Conservation (phyloP, 2,113 vertebrate species). For the human region GRCh38 chr19:3964001-3964500, state of each 20-base stretch:
- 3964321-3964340: constrained; percentile 97
- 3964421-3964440: neutral
- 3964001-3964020: neutral
- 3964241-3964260: constrained; percentile 97
- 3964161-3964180: accelerated
- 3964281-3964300: constrained; percentile 96
- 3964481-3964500: neutral
- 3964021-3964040: neutral
- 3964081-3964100: neutral
- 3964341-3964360: constrained; percentile 96
- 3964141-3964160: accelerated
- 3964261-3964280: constrained; percentile 99
- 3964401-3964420: neutral
- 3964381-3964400: accelerated
- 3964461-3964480: too few species aligned
- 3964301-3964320: constrained; percentile 97
- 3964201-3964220: too few species aligned
- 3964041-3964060: neutral
- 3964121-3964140: too few species aligned
- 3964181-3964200: too few species aligned
- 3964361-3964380: constrained; percentile 96
- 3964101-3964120: accelerated
- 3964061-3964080: too few species aligned
- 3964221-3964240: constrained; percentile 44
- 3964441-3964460: neutral